Evolutionary conservation across 2,888 invertebrate species (phyloP), one percentile per base, ranked within the genome.

Genomic region (Cactoblastis cactorum): DNA sequence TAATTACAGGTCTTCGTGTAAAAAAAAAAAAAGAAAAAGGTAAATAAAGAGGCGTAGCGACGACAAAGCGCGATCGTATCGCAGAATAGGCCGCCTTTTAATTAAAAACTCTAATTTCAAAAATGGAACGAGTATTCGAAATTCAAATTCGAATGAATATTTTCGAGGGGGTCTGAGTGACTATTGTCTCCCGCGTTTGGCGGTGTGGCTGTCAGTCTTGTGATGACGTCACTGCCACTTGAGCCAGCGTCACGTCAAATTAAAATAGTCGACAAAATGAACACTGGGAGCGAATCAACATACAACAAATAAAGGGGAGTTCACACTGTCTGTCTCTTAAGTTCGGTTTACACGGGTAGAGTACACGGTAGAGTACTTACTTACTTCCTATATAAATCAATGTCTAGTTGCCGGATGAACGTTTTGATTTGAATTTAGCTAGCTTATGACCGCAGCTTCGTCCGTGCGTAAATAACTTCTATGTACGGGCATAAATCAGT

Each of bases 101-200:
- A 61, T 58, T 61, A 58, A 61, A 61, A 61, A 61, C 58, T 61
- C 58, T 61, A 61, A 62, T 62, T 62, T 62, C 62, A 58, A 62
- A 62, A 59, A 56, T 56, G 59, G 55, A 55, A 41, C 49, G 46
- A 45, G 55, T 50, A 54, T 60, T 60, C 55, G 57, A 53, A 52
- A 53, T 55, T 55, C 51, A 54, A 51, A 54, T 56, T 56, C 50
- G 55, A 50, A 57, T 51, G 58, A 55, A 56, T 58, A 58, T 58
- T 54, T 55, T 56, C 37, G 37, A 52, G 50, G 52, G 55, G 50
- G 50, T 34, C 48, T 45, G 34, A 51, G 51, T 51, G 49, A 32
- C 51, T 58, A 54, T 55, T 49, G 49, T 53, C 35, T 34, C 35
- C 22, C 22, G 47, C 41, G 22, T 47, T 43, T 51, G 43, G 15